These are phyloP conservation scores for Philopedon plagiatum DNA, from an alignment of 2,888 invertebrate genomes.

Conservation along the genomic window DNA sequence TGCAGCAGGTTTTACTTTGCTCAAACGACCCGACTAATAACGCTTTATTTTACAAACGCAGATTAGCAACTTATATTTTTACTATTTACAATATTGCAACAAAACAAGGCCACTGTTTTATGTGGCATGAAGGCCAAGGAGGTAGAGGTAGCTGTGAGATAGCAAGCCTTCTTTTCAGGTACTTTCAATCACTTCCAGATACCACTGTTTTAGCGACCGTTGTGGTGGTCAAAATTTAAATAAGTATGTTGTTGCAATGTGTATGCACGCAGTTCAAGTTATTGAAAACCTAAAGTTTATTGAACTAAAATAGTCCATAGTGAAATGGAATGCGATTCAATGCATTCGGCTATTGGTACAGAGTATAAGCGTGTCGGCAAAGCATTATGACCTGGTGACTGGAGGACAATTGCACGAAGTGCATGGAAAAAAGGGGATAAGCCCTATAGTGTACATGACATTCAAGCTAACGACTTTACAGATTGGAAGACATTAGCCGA, in stretches of 20 bases:
- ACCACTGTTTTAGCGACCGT: slow-evolving; percentile 54
- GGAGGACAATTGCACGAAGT: slow-evolving; percentile 35
- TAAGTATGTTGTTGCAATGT: slow-evolving; percentile 54
- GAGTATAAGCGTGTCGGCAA: slow-evolving; percentile 52
- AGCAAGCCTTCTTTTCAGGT: slow-evolving; percentile 41
- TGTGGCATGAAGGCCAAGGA: slow-evolving; percentile 54
- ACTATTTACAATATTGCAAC: slow-evolving; percentile 49
- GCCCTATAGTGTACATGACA: slow-evolving; percentile 30
- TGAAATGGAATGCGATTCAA: slow-evolving; percentile 26
- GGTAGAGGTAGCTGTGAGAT: slow-evolving; percentile 53
- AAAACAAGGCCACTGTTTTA: slow-evolving; percentile 15
- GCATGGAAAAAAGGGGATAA: slow-evolving; percentile 35
- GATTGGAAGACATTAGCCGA: slow-evolving; percentile 32
- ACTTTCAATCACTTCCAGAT: slow-evolving; percentile 53
- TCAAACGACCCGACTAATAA: slow-evolving; percentile 50
- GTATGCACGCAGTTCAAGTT: slow-evolving; percentile 50
- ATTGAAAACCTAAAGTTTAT: slow-evolving; percentile 49
- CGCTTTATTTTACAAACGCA: slow-evolving; percentile 52
- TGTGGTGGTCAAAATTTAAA: slow-evolving; percentile 58
- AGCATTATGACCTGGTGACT: slow-evolving; percentile 33
- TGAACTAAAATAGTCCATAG: slow-evolving; percentile 51
- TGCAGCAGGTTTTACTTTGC: slow-evolving; percentile 51
- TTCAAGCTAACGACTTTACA: slow-evolving; percentile 4
- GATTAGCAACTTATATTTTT: slow-evolving; percentile 49
- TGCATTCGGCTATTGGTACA: slow-evolving; percentile 50